Evolutionary conservation across 2,888 invertebrate genomes (phyloP).

Genomic region (Dicycla oo): DNA sequence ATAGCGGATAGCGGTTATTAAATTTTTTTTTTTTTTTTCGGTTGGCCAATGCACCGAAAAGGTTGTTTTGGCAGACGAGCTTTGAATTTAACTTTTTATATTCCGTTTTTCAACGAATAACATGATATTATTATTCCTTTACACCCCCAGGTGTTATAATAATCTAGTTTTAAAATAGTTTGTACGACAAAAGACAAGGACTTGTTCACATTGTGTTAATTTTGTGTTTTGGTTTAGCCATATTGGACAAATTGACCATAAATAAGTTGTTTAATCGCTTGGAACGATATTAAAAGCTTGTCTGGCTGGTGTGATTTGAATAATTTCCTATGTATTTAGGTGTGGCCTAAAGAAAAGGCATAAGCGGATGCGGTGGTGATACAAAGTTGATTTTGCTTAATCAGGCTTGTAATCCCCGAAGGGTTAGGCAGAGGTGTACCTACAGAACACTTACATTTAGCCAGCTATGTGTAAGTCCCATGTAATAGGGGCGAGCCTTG

Average conservation of each 20-base stretch:
- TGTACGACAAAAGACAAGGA: conserved; percentile 18
- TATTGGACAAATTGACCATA: conserved; percentile 59
- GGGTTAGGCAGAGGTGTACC: background rate
- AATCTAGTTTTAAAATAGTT: conserved; percentile 18
- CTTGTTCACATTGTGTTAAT: conserved; percentile 27
- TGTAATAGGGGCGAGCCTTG: background rate
- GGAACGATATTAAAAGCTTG: conserved; percentile 54
- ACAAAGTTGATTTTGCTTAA: background rate
- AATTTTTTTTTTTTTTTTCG: background rate
- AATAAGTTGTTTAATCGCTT: conserved; percentile 57
- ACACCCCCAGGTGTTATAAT: conserved; percentile 26
- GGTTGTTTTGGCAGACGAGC: background rate
- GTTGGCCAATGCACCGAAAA: conserved; percentile 11
- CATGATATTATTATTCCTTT: conserved; percentile 12
- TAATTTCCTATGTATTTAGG: conserved; percentile 66
- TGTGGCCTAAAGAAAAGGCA: conserved; percentile 53
- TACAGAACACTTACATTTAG: no score
- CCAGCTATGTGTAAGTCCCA: background rate
- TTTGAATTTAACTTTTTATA: conserved; percentile 17
- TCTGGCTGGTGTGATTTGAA: conserved; percentile 60
- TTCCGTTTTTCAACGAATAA: background rate
- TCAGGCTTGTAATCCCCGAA: background rate
- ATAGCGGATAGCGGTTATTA: background rate
- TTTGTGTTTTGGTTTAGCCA: conserved; percentile 42
- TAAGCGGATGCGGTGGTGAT: conserved; percentile 17